Conservation (phyloP, 2,888 invertebrate species). For the Cordylochernes scorpioides region DNA sequence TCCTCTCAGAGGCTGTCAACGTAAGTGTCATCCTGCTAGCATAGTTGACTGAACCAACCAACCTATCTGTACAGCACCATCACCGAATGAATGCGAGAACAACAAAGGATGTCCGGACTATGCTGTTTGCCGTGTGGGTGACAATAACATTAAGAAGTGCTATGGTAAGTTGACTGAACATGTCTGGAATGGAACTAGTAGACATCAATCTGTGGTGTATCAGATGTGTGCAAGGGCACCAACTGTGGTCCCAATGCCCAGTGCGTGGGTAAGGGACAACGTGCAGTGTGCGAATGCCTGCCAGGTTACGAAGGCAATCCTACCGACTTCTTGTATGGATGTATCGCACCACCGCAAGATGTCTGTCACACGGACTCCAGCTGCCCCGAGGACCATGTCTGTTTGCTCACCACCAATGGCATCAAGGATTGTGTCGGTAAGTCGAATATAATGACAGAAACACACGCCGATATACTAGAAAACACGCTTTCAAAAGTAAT, state of each 20-base stretch:
- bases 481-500: too few species aligned
- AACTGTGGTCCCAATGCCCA: constrained; percentile 17
- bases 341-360: constrained; percentile 38
- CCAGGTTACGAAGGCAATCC: constrained; percentile 55
- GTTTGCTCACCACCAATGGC: constrained; percentile 21
- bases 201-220: constrained; percentile 1
- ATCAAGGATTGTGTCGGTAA: constrained; percentile 13
- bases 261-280: constrained; percentile 36
- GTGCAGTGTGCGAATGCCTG: constrained; percentile 62
- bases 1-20: constrained; percentile 10
- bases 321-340: constrained; percentile 45
- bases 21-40: constrained; percentile 4
- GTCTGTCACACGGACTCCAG: constrained; percentile 50
- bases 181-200: background rate
- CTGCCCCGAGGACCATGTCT: constrained; percentile 54
- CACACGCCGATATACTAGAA: too few species aligned
- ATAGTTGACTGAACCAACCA: too few species aligned
- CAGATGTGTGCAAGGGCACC: constrained; percentile 16
- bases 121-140: constrained; percentile 37
- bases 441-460: too few species aligned
- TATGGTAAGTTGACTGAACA: constrained; percentile 8
- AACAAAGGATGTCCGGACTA: constrained; percentile 53
- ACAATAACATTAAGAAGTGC: constrained; percentile 12
- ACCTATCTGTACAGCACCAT: constrained; percentile 5
- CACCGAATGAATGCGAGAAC: constrained; percentile 31